These are phyloP conservation scores for Chelonia mydas DNA, from an alignment of 2,797 vertebrate species.

Conservation along the genomic window DNA sequence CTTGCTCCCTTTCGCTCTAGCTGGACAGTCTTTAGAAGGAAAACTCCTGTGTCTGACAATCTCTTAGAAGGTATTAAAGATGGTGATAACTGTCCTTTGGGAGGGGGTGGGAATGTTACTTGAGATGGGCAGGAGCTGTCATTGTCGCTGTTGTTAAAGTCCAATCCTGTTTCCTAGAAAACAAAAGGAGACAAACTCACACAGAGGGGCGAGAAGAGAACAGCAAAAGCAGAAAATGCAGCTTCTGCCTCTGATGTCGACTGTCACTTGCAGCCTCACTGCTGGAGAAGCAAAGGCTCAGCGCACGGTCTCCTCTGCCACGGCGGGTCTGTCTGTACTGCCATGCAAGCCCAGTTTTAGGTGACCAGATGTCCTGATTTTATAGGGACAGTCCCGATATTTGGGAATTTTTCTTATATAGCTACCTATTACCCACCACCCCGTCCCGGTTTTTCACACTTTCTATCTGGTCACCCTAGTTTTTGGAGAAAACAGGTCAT, in stretches of 20 bases:
- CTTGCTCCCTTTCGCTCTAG: neutral
- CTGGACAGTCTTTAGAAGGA: neutral
- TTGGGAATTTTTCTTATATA: too few relatives aligned
- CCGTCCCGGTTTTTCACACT: too few relatives aligned
- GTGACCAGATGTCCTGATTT: too few relatives aligned
- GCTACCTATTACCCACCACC: too few relatives aligned
- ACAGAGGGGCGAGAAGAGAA: neutral
- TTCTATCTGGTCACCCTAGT: too few relatives aligned
- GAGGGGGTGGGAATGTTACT: neutral
- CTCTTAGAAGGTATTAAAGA: neutral
- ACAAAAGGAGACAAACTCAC: neutral
- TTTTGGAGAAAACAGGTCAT: too few relatives aligned
- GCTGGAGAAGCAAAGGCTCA: neutral
- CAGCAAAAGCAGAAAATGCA: neutral
- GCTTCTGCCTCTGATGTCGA: neutral
- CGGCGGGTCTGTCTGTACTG: too few relatives aligned
- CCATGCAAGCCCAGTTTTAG: neutral
- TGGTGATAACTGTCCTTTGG: neutral
- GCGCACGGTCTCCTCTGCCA: too few relatives aligned
- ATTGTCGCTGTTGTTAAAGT: neutral
- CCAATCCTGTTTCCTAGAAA: neutral
- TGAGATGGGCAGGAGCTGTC: neutral
- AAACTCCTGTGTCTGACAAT: neutral
- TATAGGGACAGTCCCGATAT: too few relatives aligned
- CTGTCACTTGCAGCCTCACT: neutral